Conservation (phyloP, 2,113 vertebrate species). For the Scatophagus argus region DNA sequence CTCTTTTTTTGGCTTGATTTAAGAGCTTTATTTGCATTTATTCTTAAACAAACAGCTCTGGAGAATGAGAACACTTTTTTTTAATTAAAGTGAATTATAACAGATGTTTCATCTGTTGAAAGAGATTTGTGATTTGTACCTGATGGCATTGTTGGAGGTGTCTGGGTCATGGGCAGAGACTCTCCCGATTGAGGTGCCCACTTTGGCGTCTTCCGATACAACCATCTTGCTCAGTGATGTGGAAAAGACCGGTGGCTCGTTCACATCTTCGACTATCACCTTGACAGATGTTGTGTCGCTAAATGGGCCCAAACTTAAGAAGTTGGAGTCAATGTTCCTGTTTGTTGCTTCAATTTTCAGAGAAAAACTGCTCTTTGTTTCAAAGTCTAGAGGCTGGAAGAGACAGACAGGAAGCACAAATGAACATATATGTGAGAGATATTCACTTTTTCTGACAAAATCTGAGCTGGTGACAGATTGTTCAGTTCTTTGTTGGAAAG, state of each 20-base stretch:
- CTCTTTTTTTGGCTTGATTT: not conserved
- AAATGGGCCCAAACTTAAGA: slow-evolving; percentile 90
- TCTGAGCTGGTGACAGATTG: not conserved
- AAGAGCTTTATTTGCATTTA: not conserved
- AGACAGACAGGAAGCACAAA: not conserved
- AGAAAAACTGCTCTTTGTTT: slow-evolving; percentile 91
- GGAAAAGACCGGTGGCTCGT: slow-evolving; percentile 92
- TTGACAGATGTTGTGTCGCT: slow-evolving; percentile 91
- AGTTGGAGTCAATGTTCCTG: slow-evolving; percentile 91
- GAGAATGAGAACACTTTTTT: not conserved
- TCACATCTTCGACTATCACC: slow-evolving; percentile 94
- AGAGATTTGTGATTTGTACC: slow-evolving; percentile 79
- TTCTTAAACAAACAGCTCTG: not conserved
- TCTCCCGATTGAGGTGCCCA: slow-evolving; percentile 92
- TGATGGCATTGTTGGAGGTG: slow-evolving; percentile 89
- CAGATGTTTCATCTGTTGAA: not conserved
- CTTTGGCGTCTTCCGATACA: slow-evolving; percentile 92
- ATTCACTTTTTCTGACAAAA: slow-evolving; percentile 16
- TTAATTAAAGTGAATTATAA: not conserved
- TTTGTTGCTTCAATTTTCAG: slow-evolving; percentile 94
- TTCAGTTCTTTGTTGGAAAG: not conserved
- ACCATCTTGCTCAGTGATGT: slow-evolving; percentile 87
- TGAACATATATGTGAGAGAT: not conserved
- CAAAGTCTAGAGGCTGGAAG: slow-evolving; percentile 92
- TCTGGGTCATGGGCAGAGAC: slow-evolving; percentile 95